A percentile compares a stretch with the other conserved stretches of the same genome.
Evolutionary conservation across 1,140 invertebrate genomes (phyloP).

Genomic region (Saccostrea echinata): DNA sequence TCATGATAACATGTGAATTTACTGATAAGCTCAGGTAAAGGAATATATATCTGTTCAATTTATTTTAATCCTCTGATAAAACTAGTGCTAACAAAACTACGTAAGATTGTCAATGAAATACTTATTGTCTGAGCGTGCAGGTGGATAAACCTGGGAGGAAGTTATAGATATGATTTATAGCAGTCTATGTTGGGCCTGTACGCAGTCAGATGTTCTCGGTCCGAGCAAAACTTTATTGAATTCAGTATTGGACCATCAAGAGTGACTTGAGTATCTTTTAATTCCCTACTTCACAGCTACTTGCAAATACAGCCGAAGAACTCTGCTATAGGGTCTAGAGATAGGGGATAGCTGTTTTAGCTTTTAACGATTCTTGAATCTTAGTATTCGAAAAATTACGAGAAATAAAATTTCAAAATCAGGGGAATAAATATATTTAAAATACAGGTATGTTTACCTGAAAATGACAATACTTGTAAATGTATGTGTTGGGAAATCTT

Average conservation of each 20-base stretch:
- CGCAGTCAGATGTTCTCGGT: neutral
- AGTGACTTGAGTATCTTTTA: neutral
- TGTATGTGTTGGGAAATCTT: too few relatives aligned
- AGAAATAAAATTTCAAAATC: too few relatives aligned
- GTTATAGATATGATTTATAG: neutral
- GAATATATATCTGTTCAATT: conserved; percentile 30
- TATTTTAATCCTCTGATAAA: conserved; percentile 34
- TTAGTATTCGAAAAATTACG: too few relatives aligned
- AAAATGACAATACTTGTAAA: too few relatives aligned
- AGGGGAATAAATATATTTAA: too few relatives aligned
- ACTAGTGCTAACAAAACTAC: neutral
- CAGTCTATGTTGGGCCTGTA: neutral
- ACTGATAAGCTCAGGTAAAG: conserved; percentile 31
- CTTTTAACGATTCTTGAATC: neutral
- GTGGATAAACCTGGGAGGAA: neutral
- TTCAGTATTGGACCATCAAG: conserved; percentile 11
- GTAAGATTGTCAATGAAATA: conserved; percentile 2
- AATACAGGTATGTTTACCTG: too few relatives aligned
- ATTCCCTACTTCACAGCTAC: conserved; percentile 6
- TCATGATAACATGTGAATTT: conserved; percentile 30
- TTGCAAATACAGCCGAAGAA: neutral
- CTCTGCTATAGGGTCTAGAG: neutral
- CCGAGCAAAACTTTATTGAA: neutral
- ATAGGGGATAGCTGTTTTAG: neutral
- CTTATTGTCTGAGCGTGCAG: neutral